Evolutionary conservation across 2,797 vertebrate genomes (phyloP).

Genomic region (Thamnophis elegans): DNA sequence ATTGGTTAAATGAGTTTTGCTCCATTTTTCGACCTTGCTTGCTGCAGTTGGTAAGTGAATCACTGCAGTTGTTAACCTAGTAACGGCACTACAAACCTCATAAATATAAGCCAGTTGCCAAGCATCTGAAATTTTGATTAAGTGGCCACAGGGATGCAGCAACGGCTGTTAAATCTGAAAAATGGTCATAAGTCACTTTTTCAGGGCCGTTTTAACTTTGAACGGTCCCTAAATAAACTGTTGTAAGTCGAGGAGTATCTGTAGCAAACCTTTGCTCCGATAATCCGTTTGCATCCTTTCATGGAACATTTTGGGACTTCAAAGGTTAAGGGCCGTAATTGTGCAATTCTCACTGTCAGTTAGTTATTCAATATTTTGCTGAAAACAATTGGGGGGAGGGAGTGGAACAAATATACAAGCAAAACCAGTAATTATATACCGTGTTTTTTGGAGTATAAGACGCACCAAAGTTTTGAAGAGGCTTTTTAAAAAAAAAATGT

Average conservation of each 20-base stretch:
- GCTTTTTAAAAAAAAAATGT: no score
- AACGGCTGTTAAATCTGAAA: not conserved
- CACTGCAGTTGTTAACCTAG: not conserved
- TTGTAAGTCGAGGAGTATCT: not conserved
- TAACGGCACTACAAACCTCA: not conserved
- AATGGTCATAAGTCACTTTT: not conserved
- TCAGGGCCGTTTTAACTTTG: not conserved
- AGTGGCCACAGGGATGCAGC: rapidly evolving
- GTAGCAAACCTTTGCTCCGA: not conserved
- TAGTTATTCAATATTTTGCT: no score
- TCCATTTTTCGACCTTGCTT: not conserved
- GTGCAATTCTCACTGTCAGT: not conserved
- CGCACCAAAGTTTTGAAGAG: no score
- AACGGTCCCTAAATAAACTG: not conserved
- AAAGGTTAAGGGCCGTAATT: not conserved
- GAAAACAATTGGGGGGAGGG: no score
- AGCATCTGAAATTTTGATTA: not conserved
- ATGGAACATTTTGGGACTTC: not conserved
- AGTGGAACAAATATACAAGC: not conserved
- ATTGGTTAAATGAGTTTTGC: not conserved
- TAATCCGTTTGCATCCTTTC: not conserved
- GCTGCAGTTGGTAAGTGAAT: not conserved
- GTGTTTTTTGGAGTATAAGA: no score
- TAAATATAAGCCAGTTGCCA: not conserved
- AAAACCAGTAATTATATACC: not conserved